phyloP scores from a whole-genome alignment of 2,888 invertebrate genomes.

The Pristionchus entomophagus region DNA sequence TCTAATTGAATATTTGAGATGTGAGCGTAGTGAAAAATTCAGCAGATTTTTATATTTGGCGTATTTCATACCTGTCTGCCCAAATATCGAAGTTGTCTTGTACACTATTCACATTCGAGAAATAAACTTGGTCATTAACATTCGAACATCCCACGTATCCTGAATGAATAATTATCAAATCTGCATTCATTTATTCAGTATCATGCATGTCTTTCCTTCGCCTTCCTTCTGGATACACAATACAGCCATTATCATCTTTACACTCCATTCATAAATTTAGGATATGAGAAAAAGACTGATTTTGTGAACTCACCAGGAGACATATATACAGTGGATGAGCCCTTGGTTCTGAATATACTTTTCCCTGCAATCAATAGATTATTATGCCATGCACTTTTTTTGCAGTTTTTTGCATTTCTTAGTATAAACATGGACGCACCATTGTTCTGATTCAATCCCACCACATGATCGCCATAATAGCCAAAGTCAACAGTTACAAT shows the following conservation, averaged over 20 bases:
- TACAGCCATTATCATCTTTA: too few relatives aligned
- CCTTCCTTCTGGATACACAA: too few relatives aligned
- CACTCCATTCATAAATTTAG: too few relatives aligned
- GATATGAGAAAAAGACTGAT: too few relatives aligned
- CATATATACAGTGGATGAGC: not conserved
- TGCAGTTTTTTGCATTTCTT: not conserved
- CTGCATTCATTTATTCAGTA: not conserved
- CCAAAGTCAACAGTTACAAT: slow-evolving; percentile 15
- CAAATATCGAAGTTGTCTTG: not conserved
- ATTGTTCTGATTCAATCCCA: not conserved
- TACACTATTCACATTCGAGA: not conserved
- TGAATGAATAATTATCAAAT: not conserved
- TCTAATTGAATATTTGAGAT: too few relatives aligned
- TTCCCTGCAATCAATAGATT: not conserved
- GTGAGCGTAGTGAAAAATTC: not conserved
- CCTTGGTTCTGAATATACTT: not conserved
- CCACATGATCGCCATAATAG: not conserved
- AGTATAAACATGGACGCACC: not conserved
- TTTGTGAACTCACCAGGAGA: not conserved
- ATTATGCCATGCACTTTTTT: not conserved
- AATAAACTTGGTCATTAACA: not conserved
- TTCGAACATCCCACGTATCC: not conserved
- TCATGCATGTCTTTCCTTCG: too few relatives aligned
- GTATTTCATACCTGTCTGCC: not conserved
- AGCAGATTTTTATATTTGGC: too few relatives aligned